Conservation (phyloP, 2,113 vertebrate species). For the Lepus timidus region DNA sequence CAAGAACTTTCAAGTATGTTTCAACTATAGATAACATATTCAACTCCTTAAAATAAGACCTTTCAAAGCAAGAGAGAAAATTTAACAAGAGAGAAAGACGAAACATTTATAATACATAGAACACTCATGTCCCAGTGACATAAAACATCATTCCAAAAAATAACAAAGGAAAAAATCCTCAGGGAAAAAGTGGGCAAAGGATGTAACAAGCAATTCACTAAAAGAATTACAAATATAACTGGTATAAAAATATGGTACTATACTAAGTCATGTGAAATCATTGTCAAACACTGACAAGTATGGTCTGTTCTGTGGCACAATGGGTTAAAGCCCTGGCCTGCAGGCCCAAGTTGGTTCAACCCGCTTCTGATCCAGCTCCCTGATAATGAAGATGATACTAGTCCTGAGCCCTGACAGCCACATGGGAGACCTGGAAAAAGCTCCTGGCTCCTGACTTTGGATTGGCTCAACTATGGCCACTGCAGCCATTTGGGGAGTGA, state of each 20-base stretch:
- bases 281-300: no score
- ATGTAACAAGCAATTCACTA: slow-evolving; percentile 3
- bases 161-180: background rate
- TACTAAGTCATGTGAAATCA: background rate
- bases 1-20: background rate
- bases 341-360: no score
- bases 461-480: no score
- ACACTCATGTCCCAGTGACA: background rate
- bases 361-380: no score
- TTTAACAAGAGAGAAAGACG: slow-evolving; percentile 12
- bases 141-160: slow-evolving; percentile 5
- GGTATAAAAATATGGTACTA: background rate
- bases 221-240: background rate
- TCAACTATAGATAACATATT: slow-evolving; percentile 4
- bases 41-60: background rate
- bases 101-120: background rate
- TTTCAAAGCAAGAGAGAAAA: background rate
- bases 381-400: no score
- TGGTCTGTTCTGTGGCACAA: no score
- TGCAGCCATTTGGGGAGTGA: no score
- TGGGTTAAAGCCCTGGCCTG: no score
- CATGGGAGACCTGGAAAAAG: no score
- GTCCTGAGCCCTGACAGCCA: no score
- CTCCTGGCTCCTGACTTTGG: no score
- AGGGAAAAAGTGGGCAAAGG: background rate